Percentiles rank a stretch among this genome's conserved stretches.
Conservation (phyloP, 2,113 vertebrate genomes). For the Burhinus bistriatus region DNA sequence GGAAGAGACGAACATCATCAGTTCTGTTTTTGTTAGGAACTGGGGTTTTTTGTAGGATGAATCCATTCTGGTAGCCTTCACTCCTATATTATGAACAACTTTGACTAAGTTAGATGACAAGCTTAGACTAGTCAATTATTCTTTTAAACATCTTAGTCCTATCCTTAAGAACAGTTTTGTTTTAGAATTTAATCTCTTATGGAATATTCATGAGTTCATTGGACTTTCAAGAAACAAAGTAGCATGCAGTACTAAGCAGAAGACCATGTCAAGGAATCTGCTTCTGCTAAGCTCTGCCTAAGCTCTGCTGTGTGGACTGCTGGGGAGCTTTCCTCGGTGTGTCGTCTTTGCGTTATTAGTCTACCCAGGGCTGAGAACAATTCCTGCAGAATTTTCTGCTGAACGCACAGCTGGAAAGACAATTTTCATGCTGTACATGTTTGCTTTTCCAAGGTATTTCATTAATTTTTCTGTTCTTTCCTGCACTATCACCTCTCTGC, state of each 20-base stretch:
- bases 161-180: background rate
- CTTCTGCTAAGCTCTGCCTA: background rate
- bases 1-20: background rate
- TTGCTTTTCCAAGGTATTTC: background rate
- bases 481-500: background rate
- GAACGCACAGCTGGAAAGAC: background rate
- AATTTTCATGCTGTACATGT: background rate
- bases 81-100: background rate
- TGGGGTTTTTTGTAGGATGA: background rate
- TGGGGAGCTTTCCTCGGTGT: background rate
- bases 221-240: background rate
- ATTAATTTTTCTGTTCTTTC: background rate
- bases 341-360: background rate
- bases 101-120: background rate
- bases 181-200: slow-evolving; percentile 2
- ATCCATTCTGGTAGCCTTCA: background rate
- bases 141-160: background rate
- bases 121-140: background rate
- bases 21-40: background rate
- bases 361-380: background rate
- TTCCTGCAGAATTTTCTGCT: background rate
- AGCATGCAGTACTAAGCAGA: background rate
- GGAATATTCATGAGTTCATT: background rate
- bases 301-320: background rate
- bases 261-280: background rate